Conservation (phyloP, 1,140 invertebrate genomes). For the Uloborus diversus region DNA sequence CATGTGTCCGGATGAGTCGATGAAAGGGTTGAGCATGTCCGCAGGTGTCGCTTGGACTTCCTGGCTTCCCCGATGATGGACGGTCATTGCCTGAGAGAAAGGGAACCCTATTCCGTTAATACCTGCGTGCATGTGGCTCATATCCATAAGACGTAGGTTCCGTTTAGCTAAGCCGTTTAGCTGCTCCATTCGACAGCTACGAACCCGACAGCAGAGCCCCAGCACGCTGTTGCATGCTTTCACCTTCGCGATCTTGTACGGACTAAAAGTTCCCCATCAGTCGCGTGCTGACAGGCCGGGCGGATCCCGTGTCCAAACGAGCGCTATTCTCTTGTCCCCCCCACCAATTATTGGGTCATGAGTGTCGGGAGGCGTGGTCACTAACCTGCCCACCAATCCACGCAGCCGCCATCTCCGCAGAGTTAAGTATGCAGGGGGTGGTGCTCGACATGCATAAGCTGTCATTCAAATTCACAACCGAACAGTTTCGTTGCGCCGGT, state of each 20-base stretch:
- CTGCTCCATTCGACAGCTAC: constrained; percentile 38
- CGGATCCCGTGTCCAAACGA: not conserved
- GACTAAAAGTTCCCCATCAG: constrained; percentile 32
- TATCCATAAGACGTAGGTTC: constrained; percentile 45
- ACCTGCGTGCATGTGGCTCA: constrained; percentile 17
- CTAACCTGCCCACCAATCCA: constrained; percentile 30
- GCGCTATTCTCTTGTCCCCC: constrained; percentile 22
- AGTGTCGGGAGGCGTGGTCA: constrained; percentile 35
- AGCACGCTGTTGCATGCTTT: constrained; percentile 27
- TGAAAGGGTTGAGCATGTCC: constrained; percentile 80
- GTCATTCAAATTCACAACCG: constrained; percentile 31
- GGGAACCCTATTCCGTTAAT: constrained; percentile 43
- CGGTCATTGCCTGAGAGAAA: constrained; percentile 33
- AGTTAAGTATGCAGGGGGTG: constrained; percentile 30
- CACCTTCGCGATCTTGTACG: constrained; percentile 7
- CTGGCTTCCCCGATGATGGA: constrained; percentile 39
- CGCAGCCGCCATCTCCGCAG: not conserved
- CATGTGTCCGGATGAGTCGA: constrained; percentile 75
- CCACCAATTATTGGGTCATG: constrained; percentile 49
- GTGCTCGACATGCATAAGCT: constrained; percentile 12
- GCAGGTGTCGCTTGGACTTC: constrained; percentile 22
- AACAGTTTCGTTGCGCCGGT: not conserved
- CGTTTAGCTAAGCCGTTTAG: constrained; percentile 26
- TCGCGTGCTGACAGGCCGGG: not conserved
- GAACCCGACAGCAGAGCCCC: not conserved